Evolutionary conservation across 2,888 invertebrate species (phyloP), one percentile per base, ranked within the genome.

Genomic region (Hydrotaea diabolus): DNA sequence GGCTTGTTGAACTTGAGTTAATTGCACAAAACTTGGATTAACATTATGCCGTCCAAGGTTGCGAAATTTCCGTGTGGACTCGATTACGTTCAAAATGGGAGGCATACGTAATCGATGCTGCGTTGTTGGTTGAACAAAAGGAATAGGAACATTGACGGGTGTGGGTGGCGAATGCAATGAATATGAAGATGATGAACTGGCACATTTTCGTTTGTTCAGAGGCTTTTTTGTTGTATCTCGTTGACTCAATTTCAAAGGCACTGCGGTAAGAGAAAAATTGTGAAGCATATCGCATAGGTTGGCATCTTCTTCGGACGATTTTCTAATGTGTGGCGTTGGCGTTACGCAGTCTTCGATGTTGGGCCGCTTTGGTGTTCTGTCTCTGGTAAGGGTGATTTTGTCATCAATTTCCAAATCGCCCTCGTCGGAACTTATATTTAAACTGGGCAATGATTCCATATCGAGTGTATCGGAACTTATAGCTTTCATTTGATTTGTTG

Each of bases 71-170:
- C 89, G 88, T 76, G 88, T 91, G 2, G 90, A 88, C 78, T 92
- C 90, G 21, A 92, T 77, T 0, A 92, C 90, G 82, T 91, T 92
- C 0, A 92, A 86, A 59, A 92, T 92, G 8, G 92, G 92, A 1
- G 92, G 92, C 91, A 92, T 92, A 49, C 90, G 88, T 3, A 90
- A 80, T 55, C 76, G 75, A 39, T 85, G 39, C 46, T 82, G 72
- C 49, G 43, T 72, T 69, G 21, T 43, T 19, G 78, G 59, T 66
- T 81, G 74, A 8, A 81, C 83, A 31, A n/a, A n/a, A n/a, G n/a
- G n/a, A 43, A 71, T 76, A 43, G 76, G 83, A 78, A 73, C 80
- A 46, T 79, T 73, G 15, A 64, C 13, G 0, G 85, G 83, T 8
- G 82, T 59, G 3, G 82, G 82, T 15, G 82, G 76, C 21, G 81